Evolutionary conservation across 2,888 invertebrate genomes (phyloP).

Genomic region (Scaeva pyrastri): DNA sequence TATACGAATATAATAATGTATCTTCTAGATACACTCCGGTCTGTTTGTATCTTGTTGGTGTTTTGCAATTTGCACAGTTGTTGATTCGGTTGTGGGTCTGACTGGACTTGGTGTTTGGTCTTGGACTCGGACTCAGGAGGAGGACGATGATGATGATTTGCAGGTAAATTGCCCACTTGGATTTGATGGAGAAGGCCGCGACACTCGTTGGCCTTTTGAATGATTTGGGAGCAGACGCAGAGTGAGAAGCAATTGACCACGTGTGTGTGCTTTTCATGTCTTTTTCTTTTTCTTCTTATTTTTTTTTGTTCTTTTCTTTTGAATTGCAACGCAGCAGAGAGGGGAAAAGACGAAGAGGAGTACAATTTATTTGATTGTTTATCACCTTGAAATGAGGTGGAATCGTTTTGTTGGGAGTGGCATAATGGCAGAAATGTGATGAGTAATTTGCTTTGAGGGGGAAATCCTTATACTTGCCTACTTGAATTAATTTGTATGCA

Average conservation of each 20-base stretch:
- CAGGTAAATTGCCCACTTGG: constrained; percentile 69
- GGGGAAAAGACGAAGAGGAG: neutral
- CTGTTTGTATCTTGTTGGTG: constrained; percentile 5
- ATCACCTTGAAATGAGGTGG: constrained; percentile 44
- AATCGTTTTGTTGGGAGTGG: constrained; percentile 53
- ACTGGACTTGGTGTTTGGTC: too few relatives aligned
- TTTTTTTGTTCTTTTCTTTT: neutral
- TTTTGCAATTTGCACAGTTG: constrained; percentile 33
- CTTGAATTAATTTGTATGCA: constrained; percentile 52
- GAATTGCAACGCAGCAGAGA: neutral
- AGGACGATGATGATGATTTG: constrained; percentile 58
- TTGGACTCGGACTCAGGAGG: neutral
- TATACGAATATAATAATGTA: neutral
- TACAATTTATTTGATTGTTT: constrained; percentile 53
- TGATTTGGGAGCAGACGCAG: constrained; percentile 40
- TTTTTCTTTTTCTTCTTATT: constrained; percentile 3
- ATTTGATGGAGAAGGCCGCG: constrained; percentile 56
- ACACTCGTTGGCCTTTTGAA: constrained; percentile 36
- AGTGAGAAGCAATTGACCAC: constrained; percentile 44
- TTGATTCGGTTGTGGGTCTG: constrained; percentile 42
- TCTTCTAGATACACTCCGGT: constrained; percentile 36
- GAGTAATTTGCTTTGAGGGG: constrained; percentile 41
- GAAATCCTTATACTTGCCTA: constrained; percentile 29
- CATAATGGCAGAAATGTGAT: constrained; percentile 23
- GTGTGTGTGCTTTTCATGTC: constrained; percentile 24